A percentile compares a stretch with the other conserved stretches of the same genome.
phyloP scores from a whole-genome alignment of 2,797 vertebrate genomes.

The Chiloscyllium punctatum region DNA sequence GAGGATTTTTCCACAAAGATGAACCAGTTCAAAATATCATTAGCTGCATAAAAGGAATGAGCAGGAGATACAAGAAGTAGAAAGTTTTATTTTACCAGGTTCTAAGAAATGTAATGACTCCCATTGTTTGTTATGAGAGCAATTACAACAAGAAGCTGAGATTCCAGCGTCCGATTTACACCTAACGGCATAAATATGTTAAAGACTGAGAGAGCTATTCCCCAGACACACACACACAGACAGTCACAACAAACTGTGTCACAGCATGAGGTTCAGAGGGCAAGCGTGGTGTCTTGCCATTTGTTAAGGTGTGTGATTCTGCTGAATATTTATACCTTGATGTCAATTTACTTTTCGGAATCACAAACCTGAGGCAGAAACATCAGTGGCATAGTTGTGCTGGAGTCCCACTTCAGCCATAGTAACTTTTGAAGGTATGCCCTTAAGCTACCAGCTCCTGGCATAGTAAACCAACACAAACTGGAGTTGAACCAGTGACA shows the following conservation, averaged over 20 bases:
- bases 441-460: background rate
- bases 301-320: background rate
- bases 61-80: background rate
- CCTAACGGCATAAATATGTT: background rate
- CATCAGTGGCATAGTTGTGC: background rate
- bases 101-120: background rate
- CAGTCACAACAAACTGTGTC: background rate
- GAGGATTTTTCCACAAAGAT: background rate
- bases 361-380: background rate
- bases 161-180: background rate
- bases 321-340: constrained; percentile 6
- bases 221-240: background rate
- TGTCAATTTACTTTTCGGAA: background rate
- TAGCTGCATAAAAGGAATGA: background rate
- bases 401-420: background rate
- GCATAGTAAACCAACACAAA: background rate
- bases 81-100: background rate
- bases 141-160: background rate
- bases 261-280: too few species aligned
- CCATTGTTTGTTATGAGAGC: background rate
- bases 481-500: background rate
- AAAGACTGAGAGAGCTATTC: background rate
- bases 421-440: background rate
- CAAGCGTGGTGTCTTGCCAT: background rate
- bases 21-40: background rate